Conservation (phyloP, 2,113 vertebrate genomes). For the Muscicapa adusta region DNA sequence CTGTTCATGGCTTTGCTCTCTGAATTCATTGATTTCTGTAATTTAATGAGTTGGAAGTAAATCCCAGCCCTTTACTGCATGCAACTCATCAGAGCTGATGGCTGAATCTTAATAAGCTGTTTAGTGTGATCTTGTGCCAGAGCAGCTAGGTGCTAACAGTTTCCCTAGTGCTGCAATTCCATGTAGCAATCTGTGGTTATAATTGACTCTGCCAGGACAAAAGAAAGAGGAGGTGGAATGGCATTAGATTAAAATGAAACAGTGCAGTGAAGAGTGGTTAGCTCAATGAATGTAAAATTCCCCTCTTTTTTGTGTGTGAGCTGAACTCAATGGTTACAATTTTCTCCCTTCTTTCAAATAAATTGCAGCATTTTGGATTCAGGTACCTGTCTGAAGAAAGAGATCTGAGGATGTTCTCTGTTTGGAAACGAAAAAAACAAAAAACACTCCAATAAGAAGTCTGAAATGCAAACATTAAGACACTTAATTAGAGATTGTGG, state of each 20-base stretch:
- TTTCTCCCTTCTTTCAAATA: conserved; percentile 15
- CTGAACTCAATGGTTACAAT: background rate
- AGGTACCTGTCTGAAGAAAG: background rate
- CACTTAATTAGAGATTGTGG: background rate
- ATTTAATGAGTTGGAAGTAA: conserved; percentile 77
- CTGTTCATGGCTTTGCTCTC: conserved; percentile 37
- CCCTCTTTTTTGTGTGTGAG: background rate
- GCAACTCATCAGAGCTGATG: conserved; percentile 65
- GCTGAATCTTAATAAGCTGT: conserved; percentile 78
- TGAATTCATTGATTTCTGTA: conserved; percentile 75
- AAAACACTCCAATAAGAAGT: background rate
- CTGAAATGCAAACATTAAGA: background rate
- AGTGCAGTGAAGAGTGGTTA: background rate
- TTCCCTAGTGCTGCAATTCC: conserved; percentile 59
- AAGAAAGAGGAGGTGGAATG: conserved; percentile 61
- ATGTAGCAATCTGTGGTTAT: conserved; percentile 68
- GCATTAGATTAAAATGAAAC: conserved; percentile 50
- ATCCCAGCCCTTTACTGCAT: conserved; percentile 63
- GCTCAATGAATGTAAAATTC: conserved; percentile 22
- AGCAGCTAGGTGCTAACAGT: conserved; percentile 67
- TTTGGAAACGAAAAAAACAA: background rate
- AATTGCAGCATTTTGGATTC: background rate
- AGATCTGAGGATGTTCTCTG: background rate
- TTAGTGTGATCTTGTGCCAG: conserved; percentile 67
- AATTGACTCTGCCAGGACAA: conserved; percentile 70